Conservation (phyloP, 2,113 vertebrate genomes). For the Vidua chalybeata region DNA sequence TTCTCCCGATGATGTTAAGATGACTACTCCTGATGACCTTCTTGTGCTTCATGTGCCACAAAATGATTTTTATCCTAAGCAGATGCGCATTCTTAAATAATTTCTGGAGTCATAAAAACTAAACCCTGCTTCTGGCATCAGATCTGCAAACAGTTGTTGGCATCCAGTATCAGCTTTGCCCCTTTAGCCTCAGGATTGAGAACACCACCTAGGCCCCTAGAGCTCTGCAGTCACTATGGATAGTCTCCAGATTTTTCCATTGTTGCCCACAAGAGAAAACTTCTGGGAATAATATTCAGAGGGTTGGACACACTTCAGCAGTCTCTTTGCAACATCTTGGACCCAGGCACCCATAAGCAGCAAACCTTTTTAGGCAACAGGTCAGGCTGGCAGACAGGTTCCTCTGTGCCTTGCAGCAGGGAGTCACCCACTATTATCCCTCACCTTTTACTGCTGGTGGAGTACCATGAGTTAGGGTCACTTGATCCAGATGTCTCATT, state of each 20-base stretch:
- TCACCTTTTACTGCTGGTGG: background rate
- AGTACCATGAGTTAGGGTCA: background rate
- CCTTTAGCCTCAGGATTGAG: background rate
- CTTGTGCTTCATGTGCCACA: background rate
- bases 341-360: background rate
- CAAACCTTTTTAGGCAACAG: background rate
- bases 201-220: background rate
- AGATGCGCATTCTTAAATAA: background rate
- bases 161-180: background rate
- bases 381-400: background rate
- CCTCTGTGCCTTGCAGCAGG: background rate
- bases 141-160: background rate
- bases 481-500: background rate
- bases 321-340: background rate
- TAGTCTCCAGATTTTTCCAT: background rate
- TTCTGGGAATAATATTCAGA: background rate
- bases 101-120: rapidly evolving
- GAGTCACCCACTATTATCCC: background rate
- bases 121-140: background rate
- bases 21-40: background rate
- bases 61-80: background rate
- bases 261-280: background rate
- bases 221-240: background rate
- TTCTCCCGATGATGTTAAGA: rapidly evolving
- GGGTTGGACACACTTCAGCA: background rate